Conservation (phyloP, 37 sponge, comb jelly and placozoan genomes). For the Hormiphora californensis region DNA sequence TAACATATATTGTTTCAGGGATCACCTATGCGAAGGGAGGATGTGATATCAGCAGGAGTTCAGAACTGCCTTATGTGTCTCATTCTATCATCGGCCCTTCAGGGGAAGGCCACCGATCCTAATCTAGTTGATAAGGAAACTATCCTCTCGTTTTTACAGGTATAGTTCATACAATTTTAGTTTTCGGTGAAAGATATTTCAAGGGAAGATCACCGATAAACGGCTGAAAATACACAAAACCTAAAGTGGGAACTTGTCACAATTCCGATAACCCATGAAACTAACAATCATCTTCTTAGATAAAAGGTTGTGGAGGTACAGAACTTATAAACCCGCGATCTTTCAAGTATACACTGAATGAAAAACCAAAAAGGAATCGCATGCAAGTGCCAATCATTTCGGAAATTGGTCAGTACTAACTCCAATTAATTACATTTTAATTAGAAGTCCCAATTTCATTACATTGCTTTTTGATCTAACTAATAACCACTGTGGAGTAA, state of each 20-base stretch:
- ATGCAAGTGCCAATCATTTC: slow-evolving; percentile 7
- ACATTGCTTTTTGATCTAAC: too few species aligned
- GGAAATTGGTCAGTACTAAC: background rate
- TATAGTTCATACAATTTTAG: too few species aligned
- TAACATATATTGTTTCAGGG: too few species aligned
- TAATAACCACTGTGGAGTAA: background rate
- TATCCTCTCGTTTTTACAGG: slow-evolving; percentile 27
- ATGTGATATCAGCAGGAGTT: slow-evolving; percentile 36
- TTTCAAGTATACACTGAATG: background rate
- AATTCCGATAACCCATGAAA: background rate
- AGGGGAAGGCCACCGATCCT: slow-evolving; percentile 2
- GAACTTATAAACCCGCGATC: background rate
- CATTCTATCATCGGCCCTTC: slow-evolving; percentile 22
- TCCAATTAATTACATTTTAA: background rate
- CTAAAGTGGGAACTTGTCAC: too few species aligned
- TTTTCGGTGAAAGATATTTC: too few species aligned
- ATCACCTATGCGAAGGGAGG: slow-evolving; percentile 1
- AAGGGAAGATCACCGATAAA: too few species aligned
- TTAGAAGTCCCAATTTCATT: background rate
- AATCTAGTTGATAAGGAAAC: slow-evolving; percentile 34
- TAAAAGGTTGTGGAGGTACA: slow-evolving; percentile 16
- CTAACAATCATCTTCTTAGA: background rate
- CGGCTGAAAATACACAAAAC: too few species aligned
- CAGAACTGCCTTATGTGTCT: slow-evolving; percentile 39
- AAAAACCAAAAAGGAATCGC: slow-evolving; percentile 15